A percentile compares a stretch with the other conserved stretches of the same genome.
Conservation (phyloP, 1,140 invertebrate genomes). For the Drosophila nasuta region DNA sequence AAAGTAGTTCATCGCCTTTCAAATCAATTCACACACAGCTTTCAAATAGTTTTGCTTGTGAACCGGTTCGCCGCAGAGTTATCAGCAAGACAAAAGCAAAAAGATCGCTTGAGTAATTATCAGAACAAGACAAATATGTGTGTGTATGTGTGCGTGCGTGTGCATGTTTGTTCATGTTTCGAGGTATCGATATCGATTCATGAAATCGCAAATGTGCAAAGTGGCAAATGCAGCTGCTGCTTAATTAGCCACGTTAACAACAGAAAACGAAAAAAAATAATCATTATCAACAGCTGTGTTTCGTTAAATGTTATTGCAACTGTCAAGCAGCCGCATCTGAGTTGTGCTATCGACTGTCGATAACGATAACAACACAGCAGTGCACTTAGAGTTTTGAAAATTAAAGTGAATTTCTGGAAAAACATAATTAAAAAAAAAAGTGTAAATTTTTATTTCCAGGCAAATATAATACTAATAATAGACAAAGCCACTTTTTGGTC, state of each 20-base stretch:
- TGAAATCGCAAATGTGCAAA: constrained; percentile 20
- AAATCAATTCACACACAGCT: constrained; percentile 1
- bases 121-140: constrained; percentile 7
- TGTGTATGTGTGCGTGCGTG: neutral
- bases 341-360: constrained; percentile 25
- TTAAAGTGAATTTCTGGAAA: too few relatives aligned
- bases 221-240: constrained; percentile 3
- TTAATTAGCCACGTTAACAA: constrained; percentile 27
- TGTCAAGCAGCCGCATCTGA: neutral
- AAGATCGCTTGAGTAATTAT: constrained; percentile 13
- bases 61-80: constrained; percentile 8
- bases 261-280: neutral
- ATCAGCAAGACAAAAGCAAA: neutral
- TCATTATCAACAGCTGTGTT: constrained; percentile 22
- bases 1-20: neutral
- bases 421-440: too few relatives aligned
- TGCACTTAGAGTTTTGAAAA: too few relatives aligned
- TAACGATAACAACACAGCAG: constrained; percentile 3
- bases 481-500: too few relatives aligned
- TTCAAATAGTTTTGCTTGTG: neutral
- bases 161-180: neutral
- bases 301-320: constrained; percentile 16
- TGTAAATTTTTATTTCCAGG: too few relatives aligned
- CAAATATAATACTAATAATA: too few relatives aligned
- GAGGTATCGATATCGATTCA: constrained; percentile 26